Base-by-base conservation (phyloP, 2,888 invertebrate genomes). In the Phyllotreta cruciferae region DNA sequence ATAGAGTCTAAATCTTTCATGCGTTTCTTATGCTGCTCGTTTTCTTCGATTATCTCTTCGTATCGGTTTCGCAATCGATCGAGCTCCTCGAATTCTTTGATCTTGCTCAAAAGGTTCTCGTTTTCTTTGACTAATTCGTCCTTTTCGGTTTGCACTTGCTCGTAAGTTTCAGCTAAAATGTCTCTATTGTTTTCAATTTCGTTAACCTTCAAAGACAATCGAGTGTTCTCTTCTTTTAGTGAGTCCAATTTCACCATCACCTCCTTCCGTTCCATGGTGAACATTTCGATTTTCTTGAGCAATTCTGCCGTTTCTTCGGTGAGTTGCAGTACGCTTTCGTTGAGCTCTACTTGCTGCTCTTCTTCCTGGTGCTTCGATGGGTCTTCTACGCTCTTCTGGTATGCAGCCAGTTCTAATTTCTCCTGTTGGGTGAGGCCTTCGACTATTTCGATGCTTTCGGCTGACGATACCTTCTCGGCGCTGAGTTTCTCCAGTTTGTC, bases 401-500 rank as follows among this genome's bases (percentile, higher is more conserved):
- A 89, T 70, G 87, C 87, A 77, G 88, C 89, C 55, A 89, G 81
- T 78, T 90, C 89, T 47, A 89, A 75, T 74, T 88, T 88, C 77
- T 89, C 89, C 80, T 89, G 89, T 64, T 88, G 87, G 11, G 89
- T 89, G 64, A 90, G 81, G 9, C 87, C 83, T 75, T 90, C 90
- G 0, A 90, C 90, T 64, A 90, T 90, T 81, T 90, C 90, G 56
- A 90, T 90, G 52, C 90, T 90, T 79, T 90, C 90, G 3, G 89
- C 90, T 0, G 90, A 90, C 56, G 90, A 90, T 1, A 89, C 89
- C 75, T 90, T 90, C 77, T 87, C 87, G 11, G 86, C 84, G 74
- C 88, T 90, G 4, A 91, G 75, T 77, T 92, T 91, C 70, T 90
- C 88, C 38, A 92, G 80, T 78, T 89, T 90, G 71, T 89, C 90